Evolutionary conservation across 2,797 vertebrate genomes (phyloP).

Genomic region (Antrozous pallidus): DNA sequence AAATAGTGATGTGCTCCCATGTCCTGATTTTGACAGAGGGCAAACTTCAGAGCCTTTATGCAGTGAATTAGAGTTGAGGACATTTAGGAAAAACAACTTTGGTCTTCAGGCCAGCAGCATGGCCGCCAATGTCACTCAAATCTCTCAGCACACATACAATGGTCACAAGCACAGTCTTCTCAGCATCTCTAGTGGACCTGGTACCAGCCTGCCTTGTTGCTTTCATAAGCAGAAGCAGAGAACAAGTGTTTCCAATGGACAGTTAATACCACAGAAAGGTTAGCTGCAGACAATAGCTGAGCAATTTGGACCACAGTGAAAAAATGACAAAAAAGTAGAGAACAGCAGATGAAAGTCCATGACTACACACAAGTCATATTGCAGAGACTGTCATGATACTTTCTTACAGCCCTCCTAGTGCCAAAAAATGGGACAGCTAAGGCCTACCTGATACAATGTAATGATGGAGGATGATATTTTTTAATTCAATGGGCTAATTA

Average conservation of each 20-base stretch:
- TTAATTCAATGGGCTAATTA: neutral
- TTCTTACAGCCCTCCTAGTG: neutral
- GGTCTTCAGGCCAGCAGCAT: neutral
- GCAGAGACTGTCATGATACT: neutral
- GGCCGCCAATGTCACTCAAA: constrained; percentile 51
- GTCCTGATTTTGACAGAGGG: neutral
- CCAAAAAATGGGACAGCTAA: constrained; percentile 6
- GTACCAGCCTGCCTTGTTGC: constrained; percentile 53
- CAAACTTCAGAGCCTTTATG: neutral
- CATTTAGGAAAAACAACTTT: neutral
- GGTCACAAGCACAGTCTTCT: constrained; percentile 53
- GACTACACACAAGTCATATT: neutral
- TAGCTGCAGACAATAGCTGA: constrained; percentile 56
- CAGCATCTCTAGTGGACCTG: constrained; percentile 43
- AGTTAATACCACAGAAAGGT: neutral
- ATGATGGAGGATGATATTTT: constrained; percentile 17
- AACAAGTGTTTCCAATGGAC: constrained; percentile 64
- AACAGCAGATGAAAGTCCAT: neutral
- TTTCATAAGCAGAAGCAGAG: constrained; percentile 67
- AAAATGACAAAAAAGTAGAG: neutral
- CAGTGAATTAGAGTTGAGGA: neutral
- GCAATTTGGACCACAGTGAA: constrained; percentile 29
- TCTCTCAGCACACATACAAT: constrained; percentile 43
- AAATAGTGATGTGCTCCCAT: neutral
- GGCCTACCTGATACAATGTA: neutral